phyloP scores from a whole-genome alignment of 1,140 invertebrate genomes.

The Pristionchus pacificus region DNA sequence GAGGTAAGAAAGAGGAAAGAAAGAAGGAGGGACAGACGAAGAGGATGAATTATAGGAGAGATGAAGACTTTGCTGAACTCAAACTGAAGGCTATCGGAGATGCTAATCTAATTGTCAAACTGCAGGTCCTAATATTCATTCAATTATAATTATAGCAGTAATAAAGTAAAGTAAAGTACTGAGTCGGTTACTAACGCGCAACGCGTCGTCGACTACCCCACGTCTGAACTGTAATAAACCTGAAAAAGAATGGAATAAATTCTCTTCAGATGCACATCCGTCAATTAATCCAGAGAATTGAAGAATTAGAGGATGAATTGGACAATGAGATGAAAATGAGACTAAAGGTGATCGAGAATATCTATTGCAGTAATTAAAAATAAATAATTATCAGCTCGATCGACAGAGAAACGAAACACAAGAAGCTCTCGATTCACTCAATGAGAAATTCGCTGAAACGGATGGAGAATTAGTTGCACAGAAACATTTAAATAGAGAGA shows the following conservation, averaged over 20 bases:
- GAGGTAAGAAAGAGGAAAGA: constrained; percentile 19
- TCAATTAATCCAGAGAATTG: constrained; percentile 88
- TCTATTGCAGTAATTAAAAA: constrained; percentile 5
- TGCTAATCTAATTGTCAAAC: constrained; percentile 78
- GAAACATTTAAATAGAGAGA: constrained; percentile 97
- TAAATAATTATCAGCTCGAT: constrained; percentile 67
- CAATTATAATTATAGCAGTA: no score
- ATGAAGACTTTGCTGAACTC: constrained; percentile 41
- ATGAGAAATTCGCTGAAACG: constrained; percentile 72
- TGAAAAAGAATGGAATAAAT: not conserved
- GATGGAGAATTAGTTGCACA: constrained; percentile 95
- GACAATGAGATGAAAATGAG: constrained; percentile 91
- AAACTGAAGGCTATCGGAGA: constrained; percentile 45
- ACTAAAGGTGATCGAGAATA: constrained; percentile 66
- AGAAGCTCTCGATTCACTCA: constrained; percentile 88
- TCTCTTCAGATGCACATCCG: constrained; percentile 72
- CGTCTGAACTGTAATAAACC: no score
- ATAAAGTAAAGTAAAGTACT: no score
- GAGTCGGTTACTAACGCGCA: no score
- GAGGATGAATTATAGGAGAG: constrained; percentile 20
- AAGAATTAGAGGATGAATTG: constrained; percentile 93
- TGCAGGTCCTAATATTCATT: constrained; percentile 77
- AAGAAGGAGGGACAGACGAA: not conserved
- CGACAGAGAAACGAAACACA: constrained; percentile 91
- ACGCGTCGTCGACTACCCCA: no score